Base-by-base conservation (phyloP, 2,888 invertebrate genomes). In the Carcina quercana region DNA sequence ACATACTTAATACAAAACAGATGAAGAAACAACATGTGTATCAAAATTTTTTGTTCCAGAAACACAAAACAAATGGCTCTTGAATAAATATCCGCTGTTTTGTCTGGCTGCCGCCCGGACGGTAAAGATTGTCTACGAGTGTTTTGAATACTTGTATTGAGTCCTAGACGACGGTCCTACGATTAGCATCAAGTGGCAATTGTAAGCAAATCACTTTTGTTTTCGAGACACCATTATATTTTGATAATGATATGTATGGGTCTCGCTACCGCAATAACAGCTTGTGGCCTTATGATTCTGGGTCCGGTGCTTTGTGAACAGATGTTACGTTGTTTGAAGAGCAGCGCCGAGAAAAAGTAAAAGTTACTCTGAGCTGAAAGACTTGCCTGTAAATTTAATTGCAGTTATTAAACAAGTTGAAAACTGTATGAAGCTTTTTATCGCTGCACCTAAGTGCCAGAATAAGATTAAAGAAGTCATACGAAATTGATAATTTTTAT, bases 31-130 rank as follows among this genome's bases (percentile, higher is more conserved):
- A 19, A 15, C 5, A 3, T 5, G n/a, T 15, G 28, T 19, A 15
- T 38, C 28, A 37, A 31, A 35, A 39, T n/a, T 13, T 45, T 43
- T 34, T 50, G 50, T 61, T 62, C 64, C 61, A 58, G 60, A 57
- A 59, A 48, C 53, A 60, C 60, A 52, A 53, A 45, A 34, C 38
- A 58, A 47, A 54, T 64, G 63, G 64, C 66, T 68, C 50, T 67
- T 69, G 70, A 47, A 31, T 35, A 32, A 35, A 33, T 32, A 30
- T 35, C 32, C 32, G 12, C 12, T 11, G 14, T 35, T 33, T 22
- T 33, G 31, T 30, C 30, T 25, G 30, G 32, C 30, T 25, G 30
- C 32, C 32, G 32, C 32, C 29, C 25, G 20, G 15, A 11, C 13
- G 24, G 8, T 15, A 8, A 6, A 10, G 15, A 40, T 42, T 26